Base-by-base conservation (phyloP, 1,140 invertebrate genomes). In the Harpegnathos saltator region DNA sequence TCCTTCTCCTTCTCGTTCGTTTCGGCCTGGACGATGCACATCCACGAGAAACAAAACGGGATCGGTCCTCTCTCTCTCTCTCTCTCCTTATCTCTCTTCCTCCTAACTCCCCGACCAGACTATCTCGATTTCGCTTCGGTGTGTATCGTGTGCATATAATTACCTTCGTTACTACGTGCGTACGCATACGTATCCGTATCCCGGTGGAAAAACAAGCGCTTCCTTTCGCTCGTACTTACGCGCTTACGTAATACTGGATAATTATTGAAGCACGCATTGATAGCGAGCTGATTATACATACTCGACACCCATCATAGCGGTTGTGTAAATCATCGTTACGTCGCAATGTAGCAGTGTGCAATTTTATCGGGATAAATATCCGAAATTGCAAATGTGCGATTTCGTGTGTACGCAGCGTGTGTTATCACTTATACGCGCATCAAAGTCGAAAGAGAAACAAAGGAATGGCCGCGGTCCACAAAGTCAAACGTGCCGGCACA, bases 141-240 rank as follows among this genome's bases (percentile, higher is more conserved):
- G n/a, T n/a, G n/a, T 66, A 75, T 87, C 58, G 77, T 83, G 56
- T 87, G 61, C 56, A 48, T 77, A 50, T 87, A 87, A 87, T 84
- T 85, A 87, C 29, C 52, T 85, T 74, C 62, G 83, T 87, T 85
- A 82, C 48, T 85, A 82, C 48, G 56, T n/a, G 33, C 22, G 52
- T 61, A 61, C 44, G 73, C 72, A 38, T 54, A 22, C n/a, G n/a
- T n/a, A n/a, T 63, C 24, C 15, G 29, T 1, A 78, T 78, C 29
- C 1, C 12, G 29, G 12, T 17, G 52, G 52, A 65, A 72, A 77
- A 65, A 65, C 14, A 38, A 17, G 17, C n/a, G 26, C 11, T 52
- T 77, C 19, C 73, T 77, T 77, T 54, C 61, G 59, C n/a, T n/a
- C n/a, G n/a, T n/a, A n/a, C n/a, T n/a, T n/a, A n/a, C n/a, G n/a